Conservation (phyloP, 2,888 invertebrate genomes). For the Norana najaformis region DNA sequence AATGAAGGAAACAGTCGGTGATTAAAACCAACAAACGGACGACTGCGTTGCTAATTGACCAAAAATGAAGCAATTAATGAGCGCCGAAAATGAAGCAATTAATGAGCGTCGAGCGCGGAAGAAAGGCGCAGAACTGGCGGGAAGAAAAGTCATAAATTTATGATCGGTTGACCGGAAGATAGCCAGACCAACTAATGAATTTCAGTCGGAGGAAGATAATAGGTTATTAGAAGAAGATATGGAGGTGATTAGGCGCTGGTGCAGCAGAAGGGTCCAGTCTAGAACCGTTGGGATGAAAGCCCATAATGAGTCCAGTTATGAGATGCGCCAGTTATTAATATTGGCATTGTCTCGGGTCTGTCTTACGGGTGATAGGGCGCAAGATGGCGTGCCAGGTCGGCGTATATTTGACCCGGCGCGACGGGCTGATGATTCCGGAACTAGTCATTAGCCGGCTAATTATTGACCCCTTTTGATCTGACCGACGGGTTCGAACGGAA, state of each 20-base stretch:
- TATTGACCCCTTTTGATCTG: constrained; percentile 24
- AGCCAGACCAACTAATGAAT: neutral
- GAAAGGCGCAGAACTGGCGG: neutral
- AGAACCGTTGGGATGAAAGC: neutral
- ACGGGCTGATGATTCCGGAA: neutral
- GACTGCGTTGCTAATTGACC: neutral
- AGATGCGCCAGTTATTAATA: neutral
- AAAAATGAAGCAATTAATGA: neutral
- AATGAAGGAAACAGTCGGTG: neutral
- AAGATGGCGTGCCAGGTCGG: neutral
- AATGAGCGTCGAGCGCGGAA: neutral
- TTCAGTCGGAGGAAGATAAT: neutral
- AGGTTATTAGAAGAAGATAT: neutral
- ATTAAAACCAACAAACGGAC: neutral
- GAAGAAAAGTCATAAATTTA: neutral
- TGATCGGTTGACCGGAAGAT: neutral
- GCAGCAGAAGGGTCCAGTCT: neutral
- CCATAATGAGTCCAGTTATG: constrained; percentile 7
- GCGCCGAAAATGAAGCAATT: neutral
- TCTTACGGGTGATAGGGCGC: neutral
- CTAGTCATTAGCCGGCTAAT: constrained; percentile 21
- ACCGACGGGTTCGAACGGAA: neutral
- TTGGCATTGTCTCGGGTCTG: neutral
- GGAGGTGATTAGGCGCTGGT: neutral
- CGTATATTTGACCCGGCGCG: constrained; percentile 20